These are phyloP conservation scores for Megalops cyprinoides DNA, from an alignment of 2,797 vertebrate genomes.

Conservation along the genomic window DNA sequence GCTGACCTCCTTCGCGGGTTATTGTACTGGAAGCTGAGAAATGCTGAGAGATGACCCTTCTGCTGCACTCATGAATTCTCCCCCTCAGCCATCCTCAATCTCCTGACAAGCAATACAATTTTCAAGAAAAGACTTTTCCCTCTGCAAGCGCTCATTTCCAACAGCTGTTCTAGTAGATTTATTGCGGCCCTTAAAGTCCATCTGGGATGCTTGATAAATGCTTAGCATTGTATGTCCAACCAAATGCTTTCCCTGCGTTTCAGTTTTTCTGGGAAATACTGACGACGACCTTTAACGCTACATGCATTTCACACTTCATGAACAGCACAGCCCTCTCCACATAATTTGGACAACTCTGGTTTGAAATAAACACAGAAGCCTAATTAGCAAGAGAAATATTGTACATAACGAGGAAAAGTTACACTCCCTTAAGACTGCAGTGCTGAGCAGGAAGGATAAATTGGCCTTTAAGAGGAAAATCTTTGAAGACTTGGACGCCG, in stretches of 20 bases:
- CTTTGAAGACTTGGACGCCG: slow-evolving; percentile 22
- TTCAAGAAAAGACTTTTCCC: background rate
- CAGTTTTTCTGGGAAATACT: no score
- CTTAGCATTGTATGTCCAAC: background rate
- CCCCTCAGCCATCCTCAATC: background rate
- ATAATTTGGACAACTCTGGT: slow-evolving; percentile 14
- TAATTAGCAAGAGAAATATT: background rate
- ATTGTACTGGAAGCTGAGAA: background rate
- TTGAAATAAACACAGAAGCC: slow-evolving; percentile 20
- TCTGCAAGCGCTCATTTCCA: background rate
- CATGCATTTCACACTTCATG: background rate
- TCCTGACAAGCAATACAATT: slow-evolving; percentile 12
- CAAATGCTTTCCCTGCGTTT: background rate
- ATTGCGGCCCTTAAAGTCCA: background rate
- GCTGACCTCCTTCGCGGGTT: background rate
- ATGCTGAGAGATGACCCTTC: background rate
- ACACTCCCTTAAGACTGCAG: slow-evolving; percentile 1
- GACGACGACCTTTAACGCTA: background rate
- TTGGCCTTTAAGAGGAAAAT: slow-evolving; percentile 29
- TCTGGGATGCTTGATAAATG: background rate
- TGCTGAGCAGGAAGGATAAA: slow-evolving; percentile 16
- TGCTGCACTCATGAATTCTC: background rate
- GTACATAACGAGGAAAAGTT: background rate
- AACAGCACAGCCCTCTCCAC: background rate
- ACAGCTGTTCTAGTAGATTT: slow-evolving; percentile 6